phyloP scores from a whole-genome alignment of 2,113 vertebrate genomes.

The Platanista minor region DNA sequence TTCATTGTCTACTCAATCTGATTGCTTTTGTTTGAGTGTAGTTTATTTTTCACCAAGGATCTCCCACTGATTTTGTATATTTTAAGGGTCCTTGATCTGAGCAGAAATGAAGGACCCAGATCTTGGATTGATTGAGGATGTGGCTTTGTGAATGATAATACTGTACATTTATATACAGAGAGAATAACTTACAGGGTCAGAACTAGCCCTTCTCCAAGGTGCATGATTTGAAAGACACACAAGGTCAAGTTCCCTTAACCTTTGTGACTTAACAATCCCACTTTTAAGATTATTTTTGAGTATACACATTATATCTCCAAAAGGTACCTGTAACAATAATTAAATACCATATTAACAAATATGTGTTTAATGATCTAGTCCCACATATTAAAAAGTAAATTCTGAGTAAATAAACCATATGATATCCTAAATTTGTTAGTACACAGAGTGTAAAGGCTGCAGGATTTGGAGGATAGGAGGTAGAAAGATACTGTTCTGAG shows the following conservation, averaged over 20 bases:
- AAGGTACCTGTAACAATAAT: not conserved
- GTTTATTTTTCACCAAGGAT: conserved; percentile 30
- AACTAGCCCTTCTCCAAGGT: not conserved
- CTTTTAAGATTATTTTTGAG: not conserved
- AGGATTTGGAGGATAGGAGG: not conserved
- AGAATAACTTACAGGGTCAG: not conserved
- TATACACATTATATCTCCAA: not conserved
- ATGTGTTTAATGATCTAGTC: not conserved
- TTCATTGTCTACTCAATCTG: not conserved
- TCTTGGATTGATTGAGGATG: not conserved
- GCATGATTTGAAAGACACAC: not conserved
- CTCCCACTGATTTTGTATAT: not conserved
- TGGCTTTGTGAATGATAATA: not conserved
- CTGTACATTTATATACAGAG: not conserved
- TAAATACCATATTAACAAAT: not conserved
- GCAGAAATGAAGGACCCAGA: not conserved
- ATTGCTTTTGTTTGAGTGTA: not conserved
- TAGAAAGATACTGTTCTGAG: not conserved
- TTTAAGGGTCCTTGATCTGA: conserved; percentile 27
- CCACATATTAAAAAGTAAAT: not conserved
- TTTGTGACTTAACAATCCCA: not conserved
- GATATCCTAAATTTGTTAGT: not conserved
- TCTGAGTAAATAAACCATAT: not conserved
- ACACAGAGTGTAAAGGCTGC: not conserved
- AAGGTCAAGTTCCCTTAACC: not conserved